Base-by-base conservation (phyloP, 2,113 vertebrate species). In the Laterallus jamaicensis region DNA sequence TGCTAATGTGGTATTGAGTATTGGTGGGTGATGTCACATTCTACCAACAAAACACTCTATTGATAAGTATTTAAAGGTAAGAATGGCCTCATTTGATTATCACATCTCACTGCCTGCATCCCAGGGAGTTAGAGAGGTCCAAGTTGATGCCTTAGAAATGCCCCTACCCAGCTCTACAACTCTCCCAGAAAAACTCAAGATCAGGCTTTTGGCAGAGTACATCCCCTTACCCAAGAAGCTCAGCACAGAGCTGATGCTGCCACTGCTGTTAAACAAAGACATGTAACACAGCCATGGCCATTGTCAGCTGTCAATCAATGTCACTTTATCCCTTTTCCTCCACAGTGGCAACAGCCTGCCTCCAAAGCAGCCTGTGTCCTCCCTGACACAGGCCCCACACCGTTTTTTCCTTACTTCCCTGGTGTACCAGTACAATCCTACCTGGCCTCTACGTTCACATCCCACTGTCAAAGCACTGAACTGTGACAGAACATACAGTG, bases 1-100 rank as follows among this genome's bases (percentile, higher is more conserved):
- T 0, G 0, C 32, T 63, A n/a, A 16, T 63, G 31, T 0, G 1
- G 20, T 50, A 11, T 25, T 55, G 42, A 49, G 11, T 58, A 64
- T 49, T 42, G 50, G n/a, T n/a, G 39, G 18, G 29, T 40, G 37
- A 40, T 21, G 29, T 29, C 1, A 2, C 25, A 47, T 44, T 25
- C 44, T 59, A 29, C 29, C 24, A 60, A 8, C 1, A 4, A 80
- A 13, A 80, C 40, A 54, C 13, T 47, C 42, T 59, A 64, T 12
- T 64, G 26, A 47, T 8, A 2, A 74, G 19, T 8, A 29, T n/a
- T 79, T 80, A 50, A 66, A 74, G 44, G 22, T 56, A 37, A 37
- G 56, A 84, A 52, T 15, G 11, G 60, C 56, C 60, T 69, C 44
- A 24, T 15, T 19, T 11, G 12, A 69, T 63, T n/a, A 70, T n/a